Evolutionary conservation across 2,113 vertebrate genomes (phyloP), one percentile per base, ranked within the genome.

Genomic region (Lophura nycthemera): DNA sequence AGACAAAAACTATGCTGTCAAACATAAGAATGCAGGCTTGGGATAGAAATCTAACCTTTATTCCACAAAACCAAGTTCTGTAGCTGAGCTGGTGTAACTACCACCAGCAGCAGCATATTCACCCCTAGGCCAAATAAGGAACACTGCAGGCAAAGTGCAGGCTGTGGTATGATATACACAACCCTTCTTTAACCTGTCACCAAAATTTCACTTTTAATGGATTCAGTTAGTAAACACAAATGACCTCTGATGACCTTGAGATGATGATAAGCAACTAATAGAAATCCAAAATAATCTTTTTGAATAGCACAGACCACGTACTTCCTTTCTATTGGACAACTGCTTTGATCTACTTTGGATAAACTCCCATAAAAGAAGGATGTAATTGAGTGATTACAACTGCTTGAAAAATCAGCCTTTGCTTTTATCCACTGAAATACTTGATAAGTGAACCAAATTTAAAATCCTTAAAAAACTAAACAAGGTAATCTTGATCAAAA

Each of bases 131-230:
- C 61, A 52, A 24, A 60, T 0, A 45, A 27, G 47, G 40, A 83
- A 21, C 38, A 36, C 32, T 13, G 13, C n/a, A 21, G 30, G 1
- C 1, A 40, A 40, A 0, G 13, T 6, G 48, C 25, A 30, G 48
- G 29, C 17, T 0, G 3, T 7, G 22, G 34, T 36, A 16, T 60
- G 30, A 22, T 7, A 50, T 0, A 4, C 45, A 38, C 3, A 16
- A 59, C 10, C 45, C 5, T 40, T 50, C 71, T 25, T 17, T 25
- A 83, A 34, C 24, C 29, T 65, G 50, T n/a, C 48, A 60, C 13
- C 22, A 3, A 64, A 47, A 25, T 20, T 13, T 6, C 13, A 21
- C 47, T 43, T 34, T 54, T 40, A 30, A 72, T 81, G 40, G 36
- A 2, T 34, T 61, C 8, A 0, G 34, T 16, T 10, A 6, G 10